Evolutionary conservation across 2,797 vertebrate genomes (phyloP).

Genomic region (Orientallactaga sibirica): DNA sequence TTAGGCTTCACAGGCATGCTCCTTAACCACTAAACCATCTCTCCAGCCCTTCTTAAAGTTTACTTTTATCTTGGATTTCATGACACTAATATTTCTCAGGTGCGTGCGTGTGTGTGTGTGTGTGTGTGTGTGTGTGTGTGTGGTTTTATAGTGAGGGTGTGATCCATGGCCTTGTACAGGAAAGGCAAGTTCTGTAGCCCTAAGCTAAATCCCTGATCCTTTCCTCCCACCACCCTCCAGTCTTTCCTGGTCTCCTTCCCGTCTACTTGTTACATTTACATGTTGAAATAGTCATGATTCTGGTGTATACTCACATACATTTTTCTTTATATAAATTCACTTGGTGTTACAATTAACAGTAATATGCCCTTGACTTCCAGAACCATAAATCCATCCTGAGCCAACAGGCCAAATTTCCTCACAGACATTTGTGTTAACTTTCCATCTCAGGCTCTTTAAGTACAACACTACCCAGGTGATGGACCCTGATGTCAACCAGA

Average conservation of each 20-base stretch:
- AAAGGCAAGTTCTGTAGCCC: too few species aligned
- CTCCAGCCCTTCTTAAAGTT: neutral
- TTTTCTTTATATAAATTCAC: neutral
- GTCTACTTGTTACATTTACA: neutral
- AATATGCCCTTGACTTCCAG: neutral
- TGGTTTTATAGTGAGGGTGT: too few species aligned
- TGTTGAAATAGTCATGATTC: neutral
- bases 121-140: too few species aligned
- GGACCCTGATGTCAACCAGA: neutral
- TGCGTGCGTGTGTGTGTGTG: neutral
- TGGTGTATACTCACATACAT: neutral
- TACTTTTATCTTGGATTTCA: neutral
- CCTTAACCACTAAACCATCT: too few species aligned
- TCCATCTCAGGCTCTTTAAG: neutral
- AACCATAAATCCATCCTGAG: neutral
- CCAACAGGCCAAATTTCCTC: too few species aligned
- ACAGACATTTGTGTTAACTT: neutral
- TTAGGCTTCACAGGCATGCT: too few species aligned
- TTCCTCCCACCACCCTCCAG: neutral
- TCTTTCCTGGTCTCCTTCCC: neutral
- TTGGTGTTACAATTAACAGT: neutral
- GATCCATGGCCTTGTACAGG: too few species aligned
- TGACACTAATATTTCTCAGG: neutral
- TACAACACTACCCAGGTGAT: neutral
- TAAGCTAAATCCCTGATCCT: too few species aligned